Conservation (phyloP, 2,113 vertebrate species). For the Stomatorhinus ivindoensis region DNA sequence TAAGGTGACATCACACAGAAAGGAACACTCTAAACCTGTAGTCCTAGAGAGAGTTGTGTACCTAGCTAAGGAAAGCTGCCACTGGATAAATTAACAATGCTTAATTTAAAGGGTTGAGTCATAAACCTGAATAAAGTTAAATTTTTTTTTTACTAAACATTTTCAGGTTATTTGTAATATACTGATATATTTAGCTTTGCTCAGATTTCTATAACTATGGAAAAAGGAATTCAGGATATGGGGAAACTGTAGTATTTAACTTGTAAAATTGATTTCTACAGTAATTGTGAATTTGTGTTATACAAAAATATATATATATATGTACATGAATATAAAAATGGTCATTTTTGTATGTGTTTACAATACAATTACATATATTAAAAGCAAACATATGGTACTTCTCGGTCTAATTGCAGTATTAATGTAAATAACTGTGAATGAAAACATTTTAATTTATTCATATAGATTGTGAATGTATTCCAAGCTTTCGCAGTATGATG, state of each 20-base stretch:
- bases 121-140: constrained; percentile 48
- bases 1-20: constrained; percentile 32
- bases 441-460: constrained; percentile 83
- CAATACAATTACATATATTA: constrained; percentile 73
- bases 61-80: constrained; percentile 45
- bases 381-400: constrained; percentile 67
- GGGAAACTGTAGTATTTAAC: constrained; percentile 74
- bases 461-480: constrained; percentile 97
- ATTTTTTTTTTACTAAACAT: constrained; percentile 70
- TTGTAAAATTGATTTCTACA: constrained; percentile 96
- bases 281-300: constrained; percentile 97
- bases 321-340: constrained; percentile 73
- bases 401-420: constrained; percentile 71
- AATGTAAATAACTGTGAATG: constrained; percentile 94
- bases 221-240: constrained; percentile 56
- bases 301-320: constrained; percentile 75
- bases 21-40: constrained; percentile 15
- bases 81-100: constrained; percentile 49
- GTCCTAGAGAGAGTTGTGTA: constrained; percentile 16
- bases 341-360: constrained; percentile 97
- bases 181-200: constrained; percentile 74
- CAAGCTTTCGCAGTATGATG: constrained; percentile 85
- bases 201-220: constrained; percentile 67
- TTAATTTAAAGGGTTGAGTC: constrained; percentile 42
- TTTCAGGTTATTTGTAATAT: constrained; percentile 72